Evolutionary conservation across 2,888 invertebrate genomes (phyloP), one percentile per base, ranked within the genome.

Genomic region (Meloe dianella): DNA sequence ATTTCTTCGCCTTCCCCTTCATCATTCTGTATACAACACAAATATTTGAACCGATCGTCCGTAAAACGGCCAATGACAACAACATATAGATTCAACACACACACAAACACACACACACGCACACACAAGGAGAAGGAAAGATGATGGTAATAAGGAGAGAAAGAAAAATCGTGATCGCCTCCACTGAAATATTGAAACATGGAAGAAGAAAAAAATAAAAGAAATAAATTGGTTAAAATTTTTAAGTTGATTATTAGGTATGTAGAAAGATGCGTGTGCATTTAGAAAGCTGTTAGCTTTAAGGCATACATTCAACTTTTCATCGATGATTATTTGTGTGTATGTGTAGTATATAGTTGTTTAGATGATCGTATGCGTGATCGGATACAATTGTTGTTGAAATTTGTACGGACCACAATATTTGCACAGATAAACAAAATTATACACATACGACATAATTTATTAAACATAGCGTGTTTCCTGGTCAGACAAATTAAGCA

Each of bases 1-100:
- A 47, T 63, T 60, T 56, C 66, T 62, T 74, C 66, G 65, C 65
- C 69, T 61, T 65, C 47, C 61, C 66, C 68, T 70, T 60, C 65
- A 41, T 67, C 22, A 17, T 51, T 12, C 7, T 51, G 4, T 54
- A 12, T 54, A 64, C 65, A 70, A 69, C 67, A 71, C 74, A 74
- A 76, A 75, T 74, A 76, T 75, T 74, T 73, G 74, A 73, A 56
- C 58, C 62, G 56, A 67, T 67, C 61, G 67, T 59, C 64, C 67
- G 64, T 64, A 47, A 67, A 64, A 64, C 54, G 27, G 51, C 51
- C 51, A 51, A 51, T 51, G 51, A 54, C 54, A 54, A 54, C 47
- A 47, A 47, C 20, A 47, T 32, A 32, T 32, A n/a, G n/a, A n/a
- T n/a, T n/a, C n/a, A n/a, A n/a, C n/a, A n/a, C n/a, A n/a, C n/a